phyloP scores from a whole-genome alignment of 1,140 invertebrate species.

The Rhyzopertha dominica region DNA sequence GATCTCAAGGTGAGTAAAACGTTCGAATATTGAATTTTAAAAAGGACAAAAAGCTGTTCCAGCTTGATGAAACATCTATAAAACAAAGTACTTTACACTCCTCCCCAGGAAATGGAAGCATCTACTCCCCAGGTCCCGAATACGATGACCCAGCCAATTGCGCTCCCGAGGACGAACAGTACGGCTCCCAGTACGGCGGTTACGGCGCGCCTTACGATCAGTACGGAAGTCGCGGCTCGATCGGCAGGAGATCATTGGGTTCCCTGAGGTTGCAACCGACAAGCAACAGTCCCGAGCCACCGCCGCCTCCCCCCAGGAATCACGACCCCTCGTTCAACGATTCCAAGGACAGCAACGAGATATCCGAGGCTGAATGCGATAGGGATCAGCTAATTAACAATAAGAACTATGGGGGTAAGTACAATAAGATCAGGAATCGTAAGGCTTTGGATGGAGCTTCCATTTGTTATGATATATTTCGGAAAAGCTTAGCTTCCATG shows the following conservation, averaged over 20 bases:
- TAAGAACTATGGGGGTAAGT: conserved; percentile 69
- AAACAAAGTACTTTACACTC: too few species aligned
- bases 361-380: conserved; percentile 89
- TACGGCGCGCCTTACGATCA: conserved; percentile 81
- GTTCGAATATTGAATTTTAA: too few species aligned
- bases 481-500: too few species aligned
- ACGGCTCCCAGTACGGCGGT: conserved; percentile 75
- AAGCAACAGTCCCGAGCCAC: conserved; percentile 67
- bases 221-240: conserved; percentile 76
- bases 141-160: conserved; percentile 90
- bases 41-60: too few species aligned
- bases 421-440: too few species aligned
- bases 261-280: conserved; percentile 62
- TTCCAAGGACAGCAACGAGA: conserved; percentile 88
- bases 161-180: conserved; percentile 83
- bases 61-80: too few species aligned
- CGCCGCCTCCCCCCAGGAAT: conserved; percentile 71
- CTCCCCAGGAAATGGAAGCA: conserved; percentile 62
- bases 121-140: conserved; percentile 71
- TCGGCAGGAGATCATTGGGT: conserved; percentile 53
- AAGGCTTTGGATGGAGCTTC: too few species aligned
- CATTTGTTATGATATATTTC: too few species aligned
- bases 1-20: conserved; percentile 43
- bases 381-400: conserved; percentile 66
- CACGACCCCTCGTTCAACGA: conserved; percentile 79